Evolutionary conservation across 2,113 vertebrate species (phyloP).

Genomic region (Neotoma lepida): DNA sequence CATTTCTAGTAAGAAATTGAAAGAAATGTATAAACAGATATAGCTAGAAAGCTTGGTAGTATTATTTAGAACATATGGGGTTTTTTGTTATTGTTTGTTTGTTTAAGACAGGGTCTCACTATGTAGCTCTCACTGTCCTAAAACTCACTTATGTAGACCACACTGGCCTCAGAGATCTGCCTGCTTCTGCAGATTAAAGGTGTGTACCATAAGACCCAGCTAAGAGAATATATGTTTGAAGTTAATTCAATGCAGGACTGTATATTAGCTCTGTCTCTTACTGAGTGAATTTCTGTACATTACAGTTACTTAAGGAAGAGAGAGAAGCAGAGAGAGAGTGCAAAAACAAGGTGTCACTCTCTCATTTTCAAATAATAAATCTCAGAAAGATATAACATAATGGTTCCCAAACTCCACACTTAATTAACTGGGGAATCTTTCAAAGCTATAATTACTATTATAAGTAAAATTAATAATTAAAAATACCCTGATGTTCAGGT

Average conservation of each 20-base stretch:
- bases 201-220: neutral
- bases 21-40: conserved; percentile 30
- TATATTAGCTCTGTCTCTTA: neutral
- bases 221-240: conserved; percentile 6
- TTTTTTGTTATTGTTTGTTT: neutral
- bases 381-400: neutral
- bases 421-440: neutral
- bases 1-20: conserved; percentile 24
- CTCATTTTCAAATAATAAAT: neutral
- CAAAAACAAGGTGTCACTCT: neutral
- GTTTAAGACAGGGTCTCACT: neutral
- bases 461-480: no score
- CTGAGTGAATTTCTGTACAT: neutral
- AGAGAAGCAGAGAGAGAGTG: neutral
- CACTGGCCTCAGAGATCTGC: neutral
- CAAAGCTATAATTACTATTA: neutral
- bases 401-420: neutral
- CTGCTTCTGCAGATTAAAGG: neutral
- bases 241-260: neutral
- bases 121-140: neutral
- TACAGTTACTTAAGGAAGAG: neutral
- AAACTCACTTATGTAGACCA: neutral
- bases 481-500: neutral
- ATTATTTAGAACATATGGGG: conserved; percentile 1
- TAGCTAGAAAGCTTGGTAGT: conserved; percentile 30